phyloP scores from a whole-genome alignment of 2,113 vertebrate species.

The Pachypanchax playfairii region DNA sequence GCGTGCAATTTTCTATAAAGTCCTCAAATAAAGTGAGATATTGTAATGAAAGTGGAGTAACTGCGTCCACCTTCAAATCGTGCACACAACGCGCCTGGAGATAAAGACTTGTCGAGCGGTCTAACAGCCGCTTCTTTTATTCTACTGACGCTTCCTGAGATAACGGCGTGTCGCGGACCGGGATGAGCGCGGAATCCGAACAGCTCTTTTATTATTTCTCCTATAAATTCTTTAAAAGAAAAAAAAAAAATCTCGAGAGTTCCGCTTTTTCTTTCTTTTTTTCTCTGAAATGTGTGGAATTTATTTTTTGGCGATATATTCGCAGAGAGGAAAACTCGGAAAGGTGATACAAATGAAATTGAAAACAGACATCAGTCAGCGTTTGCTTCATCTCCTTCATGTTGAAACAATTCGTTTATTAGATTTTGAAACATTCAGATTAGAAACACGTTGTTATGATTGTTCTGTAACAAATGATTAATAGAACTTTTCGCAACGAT shows the following conservation, averaged over 20 bases:
- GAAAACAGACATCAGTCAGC: background rate
- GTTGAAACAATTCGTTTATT: background rate
- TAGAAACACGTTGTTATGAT: background rate
- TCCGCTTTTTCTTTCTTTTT: background rate
- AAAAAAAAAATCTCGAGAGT: too few relatives aligned
- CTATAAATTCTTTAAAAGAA: background rate
- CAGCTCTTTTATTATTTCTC: background rate
- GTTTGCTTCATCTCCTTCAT: background rate
- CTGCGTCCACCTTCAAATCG: conserved; percentile 45
- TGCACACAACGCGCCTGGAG: conserved; percentile 59
- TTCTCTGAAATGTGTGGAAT: background rate
- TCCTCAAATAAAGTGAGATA: conserved; percentile 25
- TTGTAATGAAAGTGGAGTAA: conserved; percentile 28
- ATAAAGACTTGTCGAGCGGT: conserved; percentile 56
- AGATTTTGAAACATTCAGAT: background rate
- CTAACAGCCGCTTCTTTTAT: conserved; percentile 32
- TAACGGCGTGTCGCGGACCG: conserved; percentile 26
- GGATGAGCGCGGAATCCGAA: background rate
- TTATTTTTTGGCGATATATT: background rate
- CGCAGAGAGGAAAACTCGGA: background rate
- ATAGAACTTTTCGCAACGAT: background rate
- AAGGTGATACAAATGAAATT: background rate
- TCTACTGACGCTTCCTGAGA: conserved; percentile 59
- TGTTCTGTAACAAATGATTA: background rate
- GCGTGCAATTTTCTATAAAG: conserved; percentile 4